Percentiles rank a stretch among this genome's conserved stretches.
phyloP scores from a whole-genome alignment of 2,113 vertebrate species.

The Lutjanus erythropterus region DNA sequence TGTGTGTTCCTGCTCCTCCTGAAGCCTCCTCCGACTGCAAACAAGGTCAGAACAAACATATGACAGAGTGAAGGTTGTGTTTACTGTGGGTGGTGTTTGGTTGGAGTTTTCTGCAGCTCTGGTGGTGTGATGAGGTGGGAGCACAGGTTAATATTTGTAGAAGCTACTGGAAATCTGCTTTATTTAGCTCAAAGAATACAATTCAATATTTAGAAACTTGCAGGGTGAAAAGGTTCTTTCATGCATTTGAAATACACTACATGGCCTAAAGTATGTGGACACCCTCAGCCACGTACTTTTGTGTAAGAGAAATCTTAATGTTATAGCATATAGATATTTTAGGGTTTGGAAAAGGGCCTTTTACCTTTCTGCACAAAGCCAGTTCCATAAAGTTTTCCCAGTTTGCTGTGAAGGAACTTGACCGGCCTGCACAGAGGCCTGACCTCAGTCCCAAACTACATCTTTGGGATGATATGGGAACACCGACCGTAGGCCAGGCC shows the following conservation, averaged over 20 bases:
- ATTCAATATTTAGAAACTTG: slow-evolving; percentile 10
- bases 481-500: neutral
- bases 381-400: neutral
- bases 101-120: neutral
- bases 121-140: neutral
- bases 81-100: neutral
- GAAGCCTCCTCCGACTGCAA: slow-evolving; percentile 42
- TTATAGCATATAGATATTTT: neutral
- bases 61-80: neutral
- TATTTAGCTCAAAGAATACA: slow-evolving; percentile 1
- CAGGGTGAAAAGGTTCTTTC: neutral
- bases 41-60: slow-evolving; percentile 62
- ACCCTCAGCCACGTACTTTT: neutral
- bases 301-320: neutral
- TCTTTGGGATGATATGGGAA: neutral
- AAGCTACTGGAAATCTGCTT: neutral
- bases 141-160: slow-evolving; percentile 1
- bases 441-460: neutral
- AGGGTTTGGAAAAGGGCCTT: neutral
- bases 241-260: neutral
- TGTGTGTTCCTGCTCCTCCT: slow-evolving; percentile 30
- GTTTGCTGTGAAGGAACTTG: no score
- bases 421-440: neutral
- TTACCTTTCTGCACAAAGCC: neutral
- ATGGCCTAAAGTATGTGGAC: slow-evolving; percentile 3